Conservation (phyloP, 2,888 invertebrate species). For the Hetaerina titia region DNA sequence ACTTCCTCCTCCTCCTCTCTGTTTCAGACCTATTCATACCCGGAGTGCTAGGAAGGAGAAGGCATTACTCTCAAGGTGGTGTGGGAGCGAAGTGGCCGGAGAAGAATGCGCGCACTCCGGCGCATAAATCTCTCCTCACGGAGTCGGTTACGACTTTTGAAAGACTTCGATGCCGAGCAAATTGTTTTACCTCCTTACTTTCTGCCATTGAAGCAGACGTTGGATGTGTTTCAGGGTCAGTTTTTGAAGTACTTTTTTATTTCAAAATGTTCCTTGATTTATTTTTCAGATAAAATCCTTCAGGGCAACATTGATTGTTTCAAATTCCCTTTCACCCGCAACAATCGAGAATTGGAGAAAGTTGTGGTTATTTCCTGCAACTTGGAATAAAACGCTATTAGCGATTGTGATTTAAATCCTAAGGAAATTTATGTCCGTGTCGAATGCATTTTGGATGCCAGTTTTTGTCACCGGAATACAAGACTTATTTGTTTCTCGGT, state of each 20-base stretch:
- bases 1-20: background rate
- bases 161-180: slow-evolving; percentile 1
- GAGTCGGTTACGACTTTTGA: background rate
- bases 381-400: too few relatives aligned
- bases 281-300: background rate
- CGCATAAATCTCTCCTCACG: background rate
- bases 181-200: background rate
- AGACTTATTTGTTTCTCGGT: too few relatives aligned
- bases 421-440: too few relatives aligned
- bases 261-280: background rate
- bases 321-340: too few relatives aligned
- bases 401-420: too few relatives aligned
- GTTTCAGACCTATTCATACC: background rate
- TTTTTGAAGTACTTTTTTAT: background rate
- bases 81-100: background rate
- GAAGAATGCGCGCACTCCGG: background rate
- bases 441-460: too few relatives aligned
- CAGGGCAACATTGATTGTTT: too few relatives aligned
- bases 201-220: background rate
- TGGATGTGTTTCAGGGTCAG: background rate
- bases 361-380: too few relatives aligned
- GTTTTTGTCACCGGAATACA: too few relatives aligned
- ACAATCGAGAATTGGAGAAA: too few relatives aligned
- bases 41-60: background rate
- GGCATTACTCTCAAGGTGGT: background rate